These are phyloP conservation scores for Drepanosiphum platanoidis DNA, from an alignment of 2,888 invertebrate species.

Conservation along the genomic window DNA sequence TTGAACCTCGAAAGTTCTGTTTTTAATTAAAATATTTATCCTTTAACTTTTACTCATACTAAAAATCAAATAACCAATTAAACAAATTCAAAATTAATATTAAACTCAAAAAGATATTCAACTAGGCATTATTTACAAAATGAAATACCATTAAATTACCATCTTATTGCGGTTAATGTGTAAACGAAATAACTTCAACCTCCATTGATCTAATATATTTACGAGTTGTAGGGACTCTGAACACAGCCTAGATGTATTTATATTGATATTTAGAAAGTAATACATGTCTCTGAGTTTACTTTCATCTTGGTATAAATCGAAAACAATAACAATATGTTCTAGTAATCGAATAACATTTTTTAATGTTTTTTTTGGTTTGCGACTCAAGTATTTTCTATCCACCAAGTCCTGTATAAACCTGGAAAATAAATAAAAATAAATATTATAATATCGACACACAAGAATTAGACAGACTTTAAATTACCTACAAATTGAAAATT, in stretches of 20 bases:
- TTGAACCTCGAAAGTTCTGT: too few species aligned
- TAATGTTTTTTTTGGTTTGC: background rate
- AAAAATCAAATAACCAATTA: background rate
- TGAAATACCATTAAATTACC: background rate
- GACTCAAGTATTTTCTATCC: slow-evolving; percentile 1
- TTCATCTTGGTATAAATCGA: slow-evolving; percentile 50
- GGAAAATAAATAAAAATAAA: background rate
- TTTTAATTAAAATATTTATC: too few species aligned
- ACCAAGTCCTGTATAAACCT: slow-evolving; percentile 55
- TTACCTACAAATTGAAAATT: too few species aligned
- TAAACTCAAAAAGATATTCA: too few species aligned
- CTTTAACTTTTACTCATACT: too few species aligned
- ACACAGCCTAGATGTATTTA: background rate
- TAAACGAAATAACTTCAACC: slow-evolving; percentile 16
- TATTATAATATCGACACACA: too few species aligned
- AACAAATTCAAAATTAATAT: too few species aligned
- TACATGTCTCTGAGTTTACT: slow-evolving; percentile 17
- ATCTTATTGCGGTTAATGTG: background rate
- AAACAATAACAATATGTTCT: slow-evolving; percentile 27
- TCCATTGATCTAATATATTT: slow-evolving; percentile 48
- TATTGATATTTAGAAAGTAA: background rate
- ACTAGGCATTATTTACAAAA: background rate
- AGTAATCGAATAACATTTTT: slow-evolving; percentile 3
- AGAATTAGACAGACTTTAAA: too few species aligned
- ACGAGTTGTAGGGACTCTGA: background rate